Percentiles rank a stretch among this genome's conserved stretches.
Conservation (phyloP, 2,888 invertebrate genomes). For the Tipula vernalis region DNA sequence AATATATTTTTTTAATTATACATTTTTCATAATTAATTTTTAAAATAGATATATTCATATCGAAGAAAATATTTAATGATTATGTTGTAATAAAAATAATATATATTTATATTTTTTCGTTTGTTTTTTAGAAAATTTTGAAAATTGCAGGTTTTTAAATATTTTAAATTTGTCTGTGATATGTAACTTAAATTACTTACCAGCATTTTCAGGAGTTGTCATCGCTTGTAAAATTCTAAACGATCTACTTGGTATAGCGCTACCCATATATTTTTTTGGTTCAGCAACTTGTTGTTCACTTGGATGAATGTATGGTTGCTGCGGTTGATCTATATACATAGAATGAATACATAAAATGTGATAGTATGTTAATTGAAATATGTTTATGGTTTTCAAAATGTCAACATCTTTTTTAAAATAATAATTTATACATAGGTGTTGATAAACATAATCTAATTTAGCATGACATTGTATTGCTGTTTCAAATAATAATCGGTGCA, state of each 20-base stretch:
- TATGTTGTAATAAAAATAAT: neutral
- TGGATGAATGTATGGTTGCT: constrained; percentile 41
- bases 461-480: constrained; percentile 18
- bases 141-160: neutral
- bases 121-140: neutral
- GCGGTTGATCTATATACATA: constrained; percentile 24
- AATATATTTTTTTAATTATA: constrained; percentile 9
- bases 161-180: neutral
- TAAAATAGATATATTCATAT: neutral
- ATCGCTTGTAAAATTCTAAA: constrained; percentile 69
- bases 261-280: constrained; percentile 61
- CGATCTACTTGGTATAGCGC: constrained; percentile 67
- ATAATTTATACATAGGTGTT: neutral
- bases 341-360: neutral
- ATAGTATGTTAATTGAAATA: neutral
- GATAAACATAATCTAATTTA: neutral
- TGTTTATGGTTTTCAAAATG: neutral
- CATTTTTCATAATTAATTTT: neutral
- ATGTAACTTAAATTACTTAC: constrained; percentile 37
- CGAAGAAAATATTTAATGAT: neutral
- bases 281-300: constrained; percentile 55
- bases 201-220: constrained; percentile 55
- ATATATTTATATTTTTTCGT: neutral
- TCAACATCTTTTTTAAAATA: neutral
- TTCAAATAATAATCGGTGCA: constrained; percentile 22